A percentile compares a stretch with the other conserved stretches of the same genome.
Evolutionary conservation across 1,140 invertebrate species (phyloP).

Genomic region (Hestina assimilis): DNA sequence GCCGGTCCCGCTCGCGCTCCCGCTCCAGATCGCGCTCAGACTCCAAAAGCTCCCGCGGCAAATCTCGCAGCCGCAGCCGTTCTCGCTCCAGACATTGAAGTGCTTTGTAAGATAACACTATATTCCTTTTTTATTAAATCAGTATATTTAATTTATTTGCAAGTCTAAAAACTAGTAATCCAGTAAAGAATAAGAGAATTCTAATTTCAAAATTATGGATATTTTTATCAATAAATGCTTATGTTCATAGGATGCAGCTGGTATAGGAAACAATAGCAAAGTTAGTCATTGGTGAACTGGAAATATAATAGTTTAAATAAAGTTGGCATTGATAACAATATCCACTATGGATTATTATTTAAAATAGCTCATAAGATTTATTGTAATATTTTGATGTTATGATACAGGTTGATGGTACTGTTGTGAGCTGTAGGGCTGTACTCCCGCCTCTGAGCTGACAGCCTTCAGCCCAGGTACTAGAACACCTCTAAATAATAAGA

Average conservation of each 20-base stretch:
- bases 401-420: slow-evolving; percentile 62
- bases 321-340: too few species aligned
- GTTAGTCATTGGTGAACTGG: too few species aligned
- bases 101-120: slow-evolving; percentile 41
- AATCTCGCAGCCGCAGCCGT: slow-evolving; percentile 65
- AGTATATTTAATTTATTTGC: too few species aligned
- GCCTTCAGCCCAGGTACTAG: slow-evolving; percentile 69
- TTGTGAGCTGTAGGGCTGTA: slow-evolving; percentile 54
- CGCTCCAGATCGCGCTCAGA: slow-evolving; percentile 52
- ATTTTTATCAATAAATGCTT: too few species aligned
- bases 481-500: slow-evolving; percentile 50
- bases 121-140: background rate
- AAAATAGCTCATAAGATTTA: background rate
- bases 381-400: slow-evolving; percentile 12
- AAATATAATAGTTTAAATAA: too few species aligned
- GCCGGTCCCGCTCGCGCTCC: slow-evolving; percentile 63
- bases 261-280: too few species aligned
- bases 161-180: too few species aligned
- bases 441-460: slow-evolving; percentile 40
- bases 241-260: too few species aligned
- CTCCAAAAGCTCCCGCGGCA: slow-evolving; percentile 73
- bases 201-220: too few species aligned
- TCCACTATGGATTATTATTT: too few species aligned
- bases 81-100: slow-evolving; percentile 72
- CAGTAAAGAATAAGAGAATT: too few species aligned